A percentile compares a stretch with the other conserved stretches of the same genome.
phyloP scores from a whole-genome alignment of 2,113 vertebrate species.

The Hippopotamus amphibius region DNA sequence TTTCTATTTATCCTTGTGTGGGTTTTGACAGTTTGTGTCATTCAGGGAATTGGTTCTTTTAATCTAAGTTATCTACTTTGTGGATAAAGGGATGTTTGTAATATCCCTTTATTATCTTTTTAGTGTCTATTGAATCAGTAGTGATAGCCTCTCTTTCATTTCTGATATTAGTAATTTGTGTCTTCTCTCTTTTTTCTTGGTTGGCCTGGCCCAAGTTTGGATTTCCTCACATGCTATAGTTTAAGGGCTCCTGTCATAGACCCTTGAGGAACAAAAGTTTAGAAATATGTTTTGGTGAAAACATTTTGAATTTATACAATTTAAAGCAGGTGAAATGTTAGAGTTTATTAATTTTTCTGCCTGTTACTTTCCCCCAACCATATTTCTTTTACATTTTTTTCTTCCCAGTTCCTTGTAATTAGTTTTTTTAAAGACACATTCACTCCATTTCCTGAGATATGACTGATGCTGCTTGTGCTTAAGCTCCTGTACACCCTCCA shows the following conservation, averaged over 20 bases:
- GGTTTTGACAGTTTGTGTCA: not conserved
- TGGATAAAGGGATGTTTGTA: not conserved
- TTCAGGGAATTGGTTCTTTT: not conserved
- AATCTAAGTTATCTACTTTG: not conserved
- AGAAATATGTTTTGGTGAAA: not conserved
- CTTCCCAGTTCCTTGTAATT: not conserved
- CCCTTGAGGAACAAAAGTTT: not conserved
- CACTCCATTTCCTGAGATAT: not conserved
- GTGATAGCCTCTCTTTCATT: not conserved
- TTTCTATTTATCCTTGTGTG: not conserved
- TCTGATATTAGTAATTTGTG: not conserved
- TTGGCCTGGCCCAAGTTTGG: not conserved
- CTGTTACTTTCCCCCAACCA: not conserved
- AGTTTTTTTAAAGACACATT: not conserved
- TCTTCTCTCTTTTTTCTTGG: not conserved
- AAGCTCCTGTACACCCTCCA: not conserved
- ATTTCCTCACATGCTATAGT: not conserved
- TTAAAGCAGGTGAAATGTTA: not conserved
- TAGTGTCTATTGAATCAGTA: not conserved
- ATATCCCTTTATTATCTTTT: not conserved
- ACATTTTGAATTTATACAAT: not conserved
- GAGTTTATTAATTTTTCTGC: not conserved
- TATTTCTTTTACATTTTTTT: not conserved
- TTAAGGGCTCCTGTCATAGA: not conserved
- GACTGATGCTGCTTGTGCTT: not conserved